Percentiles rank a stretch among this genome's conserved stretches.
Conservation (phyloP, 2,797 vertebrate genomes). For the Helicolenus hilgendorfi region DNA sequence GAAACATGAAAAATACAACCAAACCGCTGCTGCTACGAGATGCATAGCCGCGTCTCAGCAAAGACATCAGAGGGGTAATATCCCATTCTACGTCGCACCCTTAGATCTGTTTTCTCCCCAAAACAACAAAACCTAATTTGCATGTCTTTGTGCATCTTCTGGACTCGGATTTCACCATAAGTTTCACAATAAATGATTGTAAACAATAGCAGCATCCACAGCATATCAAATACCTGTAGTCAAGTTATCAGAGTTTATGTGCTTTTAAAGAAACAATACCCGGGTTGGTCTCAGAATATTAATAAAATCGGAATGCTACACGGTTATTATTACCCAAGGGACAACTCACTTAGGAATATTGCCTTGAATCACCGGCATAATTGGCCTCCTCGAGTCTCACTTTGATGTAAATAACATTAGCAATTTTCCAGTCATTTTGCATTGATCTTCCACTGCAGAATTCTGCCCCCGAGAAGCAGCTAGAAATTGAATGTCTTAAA, state of each 20-base stretch:
- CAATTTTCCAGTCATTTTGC: conserved; percentile 83
- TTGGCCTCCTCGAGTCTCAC: conserved; percentile 83
- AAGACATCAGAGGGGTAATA: conserved; percentile 41
- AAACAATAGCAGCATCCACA: background rate
- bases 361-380: conserved; percentile 80
- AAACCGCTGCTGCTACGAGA: conserved; percentile 45
- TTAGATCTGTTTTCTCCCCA: conserved; percentile 15
- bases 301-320: conserved; percentile 59
- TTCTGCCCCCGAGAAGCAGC: conserved; percentile 69
- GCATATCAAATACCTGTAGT: background rate
- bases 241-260: conserved; percentile 20
- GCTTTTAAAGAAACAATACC: conserved; percentile 14
- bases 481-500: conserved; percentile 83
- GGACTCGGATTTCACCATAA: background rate
- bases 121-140: conserved; percentile 26
- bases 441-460: conserved; percentile 81
- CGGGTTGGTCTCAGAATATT: conserved; percentile 45
- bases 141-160: conserved; percentile 4
- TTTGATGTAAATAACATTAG: conserved; percentile 88
- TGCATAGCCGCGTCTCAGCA: conserved; percentile 51
- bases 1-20: conserved; percentile 87
- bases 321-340: conserved; percentile 58
- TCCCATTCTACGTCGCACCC: conserved; percentile 20
- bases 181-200: background rate
- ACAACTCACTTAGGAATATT: conserved; percentile 74